Evolutionary conservation across 2,888 invertebrate species (phyloP), one percentile per base, ranked within the genome.

Genomic region (Ornithoptera priamus): DNA sequence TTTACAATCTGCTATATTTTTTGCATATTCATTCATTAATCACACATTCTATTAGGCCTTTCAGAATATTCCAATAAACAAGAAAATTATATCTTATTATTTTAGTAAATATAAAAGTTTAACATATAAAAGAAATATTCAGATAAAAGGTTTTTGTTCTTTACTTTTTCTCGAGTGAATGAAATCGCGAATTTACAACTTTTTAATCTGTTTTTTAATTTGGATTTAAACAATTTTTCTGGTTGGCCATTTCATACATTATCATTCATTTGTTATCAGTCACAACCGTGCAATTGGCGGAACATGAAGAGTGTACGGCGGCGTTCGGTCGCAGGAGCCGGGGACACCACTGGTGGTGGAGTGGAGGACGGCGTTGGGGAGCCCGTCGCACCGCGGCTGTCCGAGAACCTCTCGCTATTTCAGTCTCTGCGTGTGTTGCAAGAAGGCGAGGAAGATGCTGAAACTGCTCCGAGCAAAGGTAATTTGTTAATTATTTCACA

Each of bases 221-320:
- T 10, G 10, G 10, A 39, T 39, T 39, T 39, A 39, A 1, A 39
- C 0, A 10, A 39, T 1, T 24, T 36, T 62, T 67, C 53, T 67
- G 58, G 67, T 50, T 70, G 65, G 58, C 66, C 61, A 59, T 36
- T 18, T 56, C 30, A 17, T 62, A 22, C 61, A 61, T 39, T 30
- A 50, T 46, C 65, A 62, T 96, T 42, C 61, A 62, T 69, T 20
- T 62, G 50, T 69, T 46, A 67, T 7, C 89, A 98, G 97, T 97
- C 97, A 73, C 97, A 98, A 88, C 97, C 97, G 0, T 98, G 98
- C 80, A 97, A 98, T 85, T 97, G 98, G 98, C 95, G 97, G 72
- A 97, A 97, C 81, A 95, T 97, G 75, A 97, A 97, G 88, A 95
- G 94, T 70, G 95, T 97, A 50, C 93, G 94, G 39, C 96, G 96